Conservation (phyloP, 2,888 invertebrate genomes). For the Eucriotettix oculatus region DNA sequence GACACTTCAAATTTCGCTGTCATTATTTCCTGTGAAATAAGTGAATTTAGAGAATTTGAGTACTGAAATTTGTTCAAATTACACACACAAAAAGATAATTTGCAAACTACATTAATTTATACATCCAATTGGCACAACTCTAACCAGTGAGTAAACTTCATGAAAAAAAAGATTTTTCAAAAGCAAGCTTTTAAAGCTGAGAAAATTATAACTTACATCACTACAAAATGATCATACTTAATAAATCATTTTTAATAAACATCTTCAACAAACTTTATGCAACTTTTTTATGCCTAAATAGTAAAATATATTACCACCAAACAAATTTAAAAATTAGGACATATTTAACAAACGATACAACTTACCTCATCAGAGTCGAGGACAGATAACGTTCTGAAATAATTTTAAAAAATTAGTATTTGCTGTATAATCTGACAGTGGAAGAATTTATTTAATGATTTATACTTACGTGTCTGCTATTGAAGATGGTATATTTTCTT, state of each 20-base stretch:
- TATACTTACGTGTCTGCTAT: slow-evolving; percentile 46
- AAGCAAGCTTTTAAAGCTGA: too few relatives aligned
- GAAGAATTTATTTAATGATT: background rate
- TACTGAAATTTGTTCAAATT: background rate
- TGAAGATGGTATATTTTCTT: slow-evolving; percentile 76
- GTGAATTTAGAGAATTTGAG: background rate
- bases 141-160: too few relatives aligned
- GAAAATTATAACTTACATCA: too few relatives aligned
- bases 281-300: too few relatives aligned
- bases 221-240: too few relatives aligned
- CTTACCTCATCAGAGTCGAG: slow-evolving; percentile 54
- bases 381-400: slow-evolving; percentile 37
- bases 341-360: slow-evolving; percentile 1
- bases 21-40: slow-evolving; percentile 42
- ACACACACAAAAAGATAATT: background rate
- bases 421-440: background rate
- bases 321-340: background rate
- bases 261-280: too few relatives aligned
- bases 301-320: too few relatives aligned
- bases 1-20: slow-evolving; percentile 75
- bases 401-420: slow-evolving; percentile 4
- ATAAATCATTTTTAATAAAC: too few relatives aligned
- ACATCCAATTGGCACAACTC: background rate
- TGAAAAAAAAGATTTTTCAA: too few relatives aligned
- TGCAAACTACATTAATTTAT: background rate